Base-by-base conservation (phyloP, 2,888 invertebrate genomes). In the Aphodius sticticus region DNA sequence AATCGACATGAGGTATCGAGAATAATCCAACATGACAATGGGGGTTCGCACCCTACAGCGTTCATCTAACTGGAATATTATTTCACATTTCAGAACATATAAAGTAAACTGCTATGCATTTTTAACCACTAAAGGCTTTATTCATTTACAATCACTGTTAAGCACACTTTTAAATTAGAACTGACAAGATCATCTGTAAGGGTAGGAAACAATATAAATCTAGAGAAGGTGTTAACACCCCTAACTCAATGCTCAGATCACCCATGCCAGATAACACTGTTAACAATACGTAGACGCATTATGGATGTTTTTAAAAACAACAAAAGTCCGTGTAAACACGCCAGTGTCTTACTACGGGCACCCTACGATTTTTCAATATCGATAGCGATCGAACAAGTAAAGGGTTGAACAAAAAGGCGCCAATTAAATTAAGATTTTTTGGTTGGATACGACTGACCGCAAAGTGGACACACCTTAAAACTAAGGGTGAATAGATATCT, bases 331-430 rank as follows among this genome's bases (percentile, higher is more conserved):
- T 74, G 74, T 74, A 74, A 74, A 74, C 74, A 74, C 12, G 53
- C 35, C 70, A 70, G 26, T 26, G 70, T 70, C 70, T 16, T 15
- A 70, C 15, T 37, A 0, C 12, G n/a, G 35, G 35, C 76, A 76
- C 38, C 71, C 78, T 75, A 16, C 79, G 79, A 81, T 81, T 78
- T 80, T 78, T 82, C 75, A 78, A 71, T 74, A 78, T 76, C 71
- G 82, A 82, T 82, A 81, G 78, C 70, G 74, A 82, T 81, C 81
- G 80, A 14, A 71, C 80, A 81, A 79, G 75, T 53, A 78, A 82
- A 82, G 81, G 82, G 81, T 78, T 82, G 76, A 81, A 78, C 77
- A 79, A 80, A 79, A 78, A 79, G 81, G 81, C 78, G 81, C 80
- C 82, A 82, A 82, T 82, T 82, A 82, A 81, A 78, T 80, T 80